Evolutionary conservation across 2,888 invertebrate genomes (phyloP), one percentile per base, ranked within the genome.

Genomic region (Phyllotreta striolata): DNA sequence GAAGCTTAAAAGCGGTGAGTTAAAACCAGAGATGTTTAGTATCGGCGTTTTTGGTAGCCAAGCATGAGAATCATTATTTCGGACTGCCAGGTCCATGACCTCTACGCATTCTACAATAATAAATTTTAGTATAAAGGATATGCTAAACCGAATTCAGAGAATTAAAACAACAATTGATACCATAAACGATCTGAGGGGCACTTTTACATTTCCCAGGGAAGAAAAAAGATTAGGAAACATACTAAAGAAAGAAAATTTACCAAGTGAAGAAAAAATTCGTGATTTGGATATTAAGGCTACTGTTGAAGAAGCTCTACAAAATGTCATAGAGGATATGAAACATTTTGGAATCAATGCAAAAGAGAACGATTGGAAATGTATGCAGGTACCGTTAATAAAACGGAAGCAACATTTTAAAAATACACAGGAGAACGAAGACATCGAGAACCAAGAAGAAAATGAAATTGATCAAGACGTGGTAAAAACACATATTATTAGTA

Each of bases 61-160:
- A 55, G 41, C 51, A 46, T 63, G 63, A 51, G 59, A 59, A 56
- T 41, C 12, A 24, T 34, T 54, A 54, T 63, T 63, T 63, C 9
- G 63, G 12, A 13, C 44, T 38, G 51, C 63, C 39, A 59, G 63
- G 47, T 63, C 59, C n/a, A 63, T 62, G 56, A 62, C 57, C 8
- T 57, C 63, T 34, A 63, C 51, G 1, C 57, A 63, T 40, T 63
- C 63, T 10, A 57, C 63, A 9, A 40, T 63, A 10, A 52, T 57
- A 34, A 63, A 57, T 47, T 63, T 57, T 47, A 63, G 63, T 41
- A 51, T 63, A 14, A 57, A 57, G 43, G 57, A 63, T 41, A 13
- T 57, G 6, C 7, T 63, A 38, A 14, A 59, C 9, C 46, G 59
- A 46, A 51, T 60, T 49, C 43, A 49, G 13, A 63, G 63, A 54